Conservation (phyloP, 1,140 invertebrate species). For the Bombus picipes region DNA sequence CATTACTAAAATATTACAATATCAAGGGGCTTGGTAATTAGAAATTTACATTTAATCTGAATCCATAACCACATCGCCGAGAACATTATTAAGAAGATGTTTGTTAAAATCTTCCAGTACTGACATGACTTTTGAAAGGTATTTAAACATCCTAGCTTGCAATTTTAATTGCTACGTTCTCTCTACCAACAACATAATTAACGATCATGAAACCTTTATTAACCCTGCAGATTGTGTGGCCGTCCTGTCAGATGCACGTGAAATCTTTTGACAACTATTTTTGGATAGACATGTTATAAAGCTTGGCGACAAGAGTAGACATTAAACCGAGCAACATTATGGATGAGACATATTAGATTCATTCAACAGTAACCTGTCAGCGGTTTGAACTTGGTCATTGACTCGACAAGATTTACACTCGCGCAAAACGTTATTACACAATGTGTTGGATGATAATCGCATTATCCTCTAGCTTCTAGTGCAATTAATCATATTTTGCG, state of each 20-base stretch:
- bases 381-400: not conserved
- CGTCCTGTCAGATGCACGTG: not conserved
- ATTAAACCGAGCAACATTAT: not conserved
- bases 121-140: constrained; percentile 28
- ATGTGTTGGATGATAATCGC: not conserved
- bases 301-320: no score
- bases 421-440: not conserved
- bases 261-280: not conserved
- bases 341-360: not conserved
- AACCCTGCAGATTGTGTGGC: not conserved
- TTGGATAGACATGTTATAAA: no score
- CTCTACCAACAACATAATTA: constrained; percentile 12
- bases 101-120: constrained; percentile 31
- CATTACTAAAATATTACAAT: not conserved
- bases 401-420: not conserved
- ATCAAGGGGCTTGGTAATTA: not conserved
- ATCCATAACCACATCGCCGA: constrained; percentile 9
- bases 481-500: constrained; percentile 1
- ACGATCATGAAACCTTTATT: constrained; percentile 2
- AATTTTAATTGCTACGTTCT: constrained; percentile 31
- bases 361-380: no score
- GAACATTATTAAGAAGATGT: constrained; percentile 28
- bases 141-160: not conserved
- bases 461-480: not conserved
- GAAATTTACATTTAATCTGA: not conserved